Percentiles rank a stretch among this genome's conserved stretches.
Evolutionary conservation across 2,888 invertebrate genomes (phyloP).

Genomic region (Tillus elongatus): DNA sequence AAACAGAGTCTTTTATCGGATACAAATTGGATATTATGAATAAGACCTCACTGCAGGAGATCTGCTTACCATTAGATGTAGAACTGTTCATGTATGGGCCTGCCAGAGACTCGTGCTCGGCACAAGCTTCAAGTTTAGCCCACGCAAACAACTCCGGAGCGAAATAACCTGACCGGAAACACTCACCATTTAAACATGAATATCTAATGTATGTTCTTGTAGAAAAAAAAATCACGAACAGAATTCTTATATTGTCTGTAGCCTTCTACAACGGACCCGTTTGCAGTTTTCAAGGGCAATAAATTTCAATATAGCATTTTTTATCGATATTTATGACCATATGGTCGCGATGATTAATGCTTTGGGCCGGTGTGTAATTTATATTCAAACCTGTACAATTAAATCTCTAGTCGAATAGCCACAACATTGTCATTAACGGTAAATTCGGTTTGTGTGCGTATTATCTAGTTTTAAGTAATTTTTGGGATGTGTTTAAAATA

Average conservation of each 20-base stretch:
- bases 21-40: conserved; percentile 17
- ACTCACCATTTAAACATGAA: not conserved
- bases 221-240: too few species aligned
- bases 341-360: conserved; percentile 1
- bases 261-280: too few species aligned
- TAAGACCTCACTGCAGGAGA: conserved; percentile 10
- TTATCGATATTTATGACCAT: not conserved
- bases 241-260: too few species aligned
- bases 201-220: too few species aligned
- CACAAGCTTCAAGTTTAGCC: conserved; percentile 2
- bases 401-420: conserved; percentile 1
- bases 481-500: too few species aligned
- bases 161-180: not conserved
- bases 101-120: conserved; percentile 1
- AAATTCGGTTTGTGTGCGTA: too few species aligned
- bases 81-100: not conserved
- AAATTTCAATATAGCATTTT: too few species aligned
- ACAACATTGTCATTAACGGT: conserved; percentile 1
- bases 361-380: not conserved
- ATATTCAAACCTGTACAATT: not conserved
- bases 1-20: conserved; percentile 3
- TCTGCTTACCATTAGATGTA: not conserved
- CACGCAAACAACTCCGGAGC: too few species aligned
- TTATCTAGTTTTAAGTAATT: too few species aligned
- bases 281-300: too few species aligned